Evolutionary conservation across 2,797 vertebrate genomes (phyloP), one percentile per base, ranked within the genome.

Genomic region (Forpus xanthops): DNA sequence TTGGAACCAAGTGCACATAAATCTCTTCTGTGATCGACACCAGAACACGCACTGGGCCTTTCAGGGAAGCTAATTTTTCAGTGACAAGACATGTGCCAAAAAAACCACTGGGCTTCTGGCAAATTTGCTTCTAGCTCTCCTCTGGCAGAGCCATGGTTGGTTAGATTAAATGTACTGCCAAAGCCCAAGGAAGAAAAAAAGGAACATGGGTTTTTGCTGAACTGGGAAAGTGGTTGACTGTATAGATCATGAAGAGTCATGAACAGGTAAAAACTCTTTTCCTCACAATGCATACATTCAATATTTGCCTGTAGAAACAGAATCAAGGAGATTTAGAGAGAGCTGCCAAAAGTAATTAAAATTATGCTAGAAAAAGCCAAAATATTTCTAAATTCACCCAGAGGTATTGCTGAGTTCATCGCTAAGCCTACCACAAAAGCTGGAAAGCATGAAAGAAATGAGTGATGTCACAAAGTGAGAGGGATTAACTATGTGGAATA

Each of bases 81-180:
- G 49, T 45, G 45, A 45, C 24, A 92, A 61, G 15, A 5, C 21
- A 2, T 31, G 11, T 44, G 37, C 23, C 42, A 76, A 50, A 88
- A 68, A 50, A 37, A 0, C 3, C 64, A 31, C 18, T 8, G 30
- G 2, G 9, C 3, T 77, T 74, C 52, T 37, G 44, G 47, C 41
- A 15, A 79, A 62, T 62, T 67, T 49, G 35, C 24, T 47, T 90
- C 79, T 35, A 83, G 65, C 27, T 89, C 55, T 72, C 30, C 61
- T 45, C 12, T 60, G 50, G 85, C n/a, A 75, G 33, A 78, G 17
- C 23, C 28, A 72, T 0, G 2, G 33, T 30, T 65, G 15, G 17
- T 72, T 72, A 86, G 41, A 73, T 45, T n/a, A 76, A 66, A 15
- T 0, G 0, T 31, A 68, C 37, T 72, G 25, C 37, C 4, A 2